Evolutionary conservation across 2,888 invertebrate genomes (phyloP).

Genomic region (Drosophila formosana): DNA sequence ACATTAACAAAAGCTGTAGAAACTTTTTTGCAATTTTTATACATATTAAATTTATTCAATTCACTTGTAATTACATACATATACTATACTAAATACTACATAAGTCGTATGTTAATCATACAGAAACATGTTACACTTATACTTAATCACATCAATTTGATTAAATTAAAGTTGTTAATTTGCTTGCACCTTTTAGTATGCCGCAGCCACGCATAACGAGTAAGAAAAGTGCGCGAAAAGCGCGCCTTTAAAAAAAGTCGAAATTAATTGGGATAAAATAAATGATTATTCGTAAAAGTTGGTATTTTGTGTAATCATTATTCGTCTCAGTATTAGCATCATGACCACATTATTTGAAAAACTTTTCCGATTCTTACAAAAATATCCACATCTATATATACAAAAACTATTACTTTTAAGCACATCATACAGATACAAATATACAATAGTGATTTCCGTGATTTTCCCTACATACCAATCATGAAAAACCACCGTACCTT

Average conservation of each 20-base stretch:
- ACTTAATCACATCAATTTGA: constrained; percentile 53
- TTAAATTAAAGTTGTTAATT: constrained; percentile 82
- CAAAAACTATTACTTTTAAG: constrained; percentile 11
- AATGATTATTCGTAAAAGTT: constrained; percentile 52
- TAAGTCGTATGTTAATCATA: constrained; percentile 32
- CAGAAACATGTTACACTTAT: constrained; percentile 55
- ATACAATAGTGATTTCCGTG: constrained; percentile 20
- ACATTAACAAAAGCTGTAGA: constrained; percentile 66
- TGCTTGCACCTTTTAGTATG: constrained; percentile 86
- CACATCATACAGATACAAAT: constrained; percentile 40
- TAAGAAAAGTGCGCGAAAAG: constrained; percentile 44
- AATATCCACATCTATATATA: constrained; percentile 16
- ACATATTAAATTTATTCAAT: constrained; percentile 55
- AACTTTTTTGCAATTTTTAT: constrained; percentile 70
- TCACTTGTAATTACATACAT: constrained; percentile 72
- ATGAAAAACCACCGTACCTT: constrained; percentile 21
- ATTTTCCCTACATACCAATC: background rate
- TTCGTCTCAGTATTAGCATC: constrained; percentile 49
- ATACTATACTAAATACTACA: constrained; percentile 26
- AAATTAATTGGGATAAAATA: constrained; percentile 42
- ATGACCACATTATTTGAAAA: constrained; percentile 50
- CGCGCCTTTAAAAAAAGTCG: constrained; percentile 26
- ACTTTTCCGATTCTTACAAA: constrained; percentile 44
- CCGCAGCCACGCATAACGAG: constrained; percentile 86
- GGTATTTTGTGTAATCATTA: constrained; percentile 52